phyloP scores from a whole-genome alignment of 2,113 vertebrate genomes.

The Fregetta grallaria region DNA sequence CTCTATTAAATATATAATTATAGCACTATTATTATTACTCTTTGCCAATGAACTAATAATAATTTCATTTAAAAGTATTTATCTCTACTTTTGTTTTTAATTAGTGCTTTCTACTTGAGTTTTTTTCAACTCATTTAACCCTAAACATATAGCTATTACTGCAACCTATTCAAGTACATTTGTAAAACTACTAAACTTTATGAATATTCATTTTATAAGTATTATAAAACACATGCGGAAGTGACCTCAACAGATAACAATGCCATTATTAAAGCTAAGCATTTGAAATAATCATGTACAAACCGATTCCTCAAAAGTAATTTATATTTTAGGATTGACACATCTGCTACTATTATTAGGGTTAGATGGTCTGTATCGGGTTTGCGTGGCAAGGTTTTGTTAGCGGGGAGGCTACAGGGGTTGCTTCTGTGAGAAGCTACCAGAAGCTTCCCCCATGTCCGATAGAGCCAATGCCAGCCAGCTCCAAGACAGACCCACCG shows the following conservation, averaged over 20 bases:
- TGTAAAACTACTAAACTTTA: constrained; percentile 4
- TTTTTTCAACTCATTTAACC: constrained; percentile 49
- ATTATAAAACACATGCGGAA: not conserved
- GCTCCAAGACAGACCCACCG: not conserved
- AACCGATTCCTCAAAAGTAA: not conserved
- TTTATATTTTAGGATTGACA: not conserved
- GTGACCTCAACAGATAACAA: not conserved
- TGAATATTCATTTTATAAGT: not conserved
- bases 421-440: not conserved
- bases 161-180: constrained; percentile 10
- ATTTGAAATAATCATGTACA: not conserved
- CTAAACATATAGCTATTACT: constrained; percentile 27
- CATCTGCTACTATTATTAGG: not conserved
- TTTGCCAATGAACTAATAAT: not conserved
- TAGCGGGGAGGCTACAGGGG: not conserved
- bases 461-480: not conserved
- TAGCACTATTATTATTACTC: not conserved
- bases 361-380: not conserved
- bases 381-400: not conserved
- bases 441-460: not conserved
- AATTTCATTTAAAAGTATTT: not conserved
- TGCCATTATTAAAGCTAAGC: not conserved
- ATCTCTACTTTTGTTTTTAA: not conserved
- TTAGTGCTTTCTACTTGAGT: constrained; percentile 26
- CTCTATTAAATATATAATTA: not conserved